These are phyloP conservation scores for Holacanthella duospinosa DNA, from an alignment of 2,888 invertebrate genomes.

Conservation along the genomic window DNA sequence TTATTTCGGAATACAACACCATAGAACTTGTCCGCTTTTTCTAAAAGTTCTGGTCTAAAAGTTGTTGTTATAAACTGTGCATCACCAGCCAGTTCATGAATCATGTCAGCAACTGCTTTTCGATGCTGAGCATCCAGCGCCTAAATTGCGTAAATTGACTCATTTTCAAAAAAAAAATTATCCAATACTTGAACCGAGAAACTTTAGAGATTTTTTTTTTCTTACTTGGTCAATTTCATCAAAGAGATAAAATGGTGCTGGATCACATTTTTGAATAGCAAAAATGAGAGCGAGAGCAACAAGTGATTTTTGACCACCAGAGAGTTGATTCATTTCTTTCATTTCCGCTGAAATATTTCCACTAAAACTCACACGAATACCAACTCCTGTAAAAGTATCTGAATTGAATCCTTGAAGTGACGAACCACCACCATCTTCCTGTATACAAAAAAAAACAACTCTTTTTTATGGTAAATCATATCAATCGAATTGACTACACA, in stretches of 20 bases:
- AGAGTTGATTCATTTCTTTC: conserved; percentile 98
- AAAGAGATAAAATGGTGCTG: conserved; percentile 98
- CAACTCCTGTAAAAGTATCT: conserved; percentile 58
- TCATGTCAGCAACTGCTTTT: conserved; percentile 96
- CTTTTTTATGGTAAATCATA: background rate
- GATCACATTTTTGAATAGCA: conserved; percentile 99
- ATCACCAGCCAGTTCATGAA: conserved; percentile 82
- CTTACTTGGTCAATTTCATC: conserved; percentile 96
- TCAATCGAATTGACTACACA: no score
- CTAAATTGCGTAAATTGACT: conserved; percentile 42
- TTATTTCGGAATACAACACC: conserved; percentile 94
- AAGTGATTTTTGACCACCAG: conserved; percentile 92
- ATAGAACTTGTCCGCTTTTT: conserved; percentile 97
- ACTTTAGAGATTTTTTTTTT: no score
- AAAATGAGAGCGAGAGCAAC: conserved; percentile 96
- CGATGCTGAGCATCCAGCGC: conserved; percentile 94
- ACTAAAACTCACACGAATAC: conserved; percentile 90
- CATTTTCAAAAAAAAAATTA: background rate
- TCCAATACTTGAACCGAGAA: background rate
- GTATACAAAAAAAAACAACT: conserved; percentile 8
- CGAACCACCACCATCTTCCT: conserved; percentile 25
- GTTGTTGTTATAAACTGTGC: conserved; percentile 99
- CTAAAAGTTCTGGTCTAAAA: conserved; percentile 89
- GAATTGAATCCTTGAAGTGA: conserved; percentile 32
- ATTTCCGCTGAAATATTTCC: conserved; percentile 87